These are phyloP conservation scores for Girardia tigrina DNA, from an alignment of 2,888 invertebrate species.

Conservation along the genomic window DNA sequence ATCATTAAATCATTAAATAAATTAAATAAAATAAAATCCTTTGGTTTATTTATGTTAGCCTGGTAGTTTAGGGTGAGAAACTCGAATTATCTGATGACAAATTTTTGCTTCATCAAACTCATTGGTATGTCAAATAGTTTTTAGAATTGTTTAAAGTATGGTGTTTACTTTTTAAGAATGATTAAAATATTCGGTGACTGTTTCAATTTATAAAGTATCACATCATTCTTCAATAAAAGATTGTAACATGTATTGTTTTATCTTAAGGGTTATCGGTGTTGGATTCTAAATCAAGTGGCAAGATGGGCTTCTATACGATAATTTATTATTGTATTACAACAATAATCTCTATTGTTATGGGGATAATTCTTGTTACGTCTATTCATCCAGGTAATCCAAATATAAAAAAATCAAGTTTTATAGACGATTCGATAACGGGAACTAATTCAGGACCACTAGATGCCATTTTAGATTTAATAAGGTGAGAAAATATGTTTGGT, in stretches of 20 bases:
- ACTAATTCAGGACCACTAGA: neutral
- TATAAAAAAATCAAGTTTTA: slow-evolving; percentile 37
- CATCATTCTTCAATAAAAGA: neutral
- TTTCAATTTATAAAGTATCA: no score
- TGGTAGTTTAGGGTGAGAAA: no score
- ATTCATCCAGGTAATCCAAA: slow-evolving; percentile 56
- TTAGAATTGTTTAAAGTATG: no score
- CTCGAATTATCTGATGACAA: no score
- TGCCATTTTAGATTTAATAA: neutral
- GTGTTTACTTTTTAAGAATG: no score
- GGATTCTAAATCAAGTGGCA: slow-evolving; percentile 58
- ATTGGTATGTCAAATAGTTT: no score
- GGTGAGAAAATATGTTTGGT: neutral
- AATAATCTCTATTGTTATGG: slow-evolving; percentile 57
- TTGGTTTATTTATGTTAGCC: no score
- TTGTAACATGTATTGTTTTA: neutral
- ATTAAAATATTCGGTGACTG: no score
- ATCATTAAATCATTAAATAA: no score
- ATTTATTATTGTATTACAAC: slow-evolving; percentile 59
- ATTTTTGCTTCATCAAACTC: no score
- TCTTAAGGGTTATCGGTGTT: slow-evolving; percentile 55
- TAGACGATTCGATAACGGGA: slow-evolving; percentile 39
- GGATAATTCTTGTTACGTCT: slow-evolving; percentile 57
- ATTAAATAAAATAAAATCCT: no score
- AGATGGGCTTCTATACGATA: slow-evolving; percentile 58